Base-by-base conservation (phyloP, 2,797 vertebrate genomes). In the Tokudaia tokunoshimensis region DNA sequence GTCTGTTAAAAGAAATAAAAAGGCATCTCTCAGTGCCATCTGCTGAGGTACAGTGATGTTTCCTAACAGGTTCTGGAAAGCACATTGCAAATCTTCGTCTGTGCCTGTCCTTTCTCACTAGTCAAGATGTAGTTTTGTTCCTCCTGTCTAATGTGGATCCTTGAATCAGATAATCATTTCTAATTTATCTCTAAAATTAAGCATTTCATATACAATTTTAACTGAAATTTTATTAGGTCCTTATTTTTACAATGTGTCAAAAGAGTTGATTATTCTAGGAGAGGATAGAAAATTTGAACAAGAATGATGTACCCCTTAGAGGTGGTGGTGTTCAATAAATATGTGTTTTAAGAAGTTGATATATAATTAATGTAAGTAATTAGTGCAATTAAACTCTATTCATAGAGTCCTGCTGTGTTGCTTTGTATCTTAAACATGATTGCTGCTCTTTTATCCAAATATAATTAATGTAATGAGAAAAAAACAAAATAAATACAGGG, bases 11-110 rank as follows among this genome's bases (percentile, higher is more conserved):
- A 63, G 59, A 95, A 95, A 96, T 91, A 91, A 97, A 70, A 91
- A 96, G 70, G 19, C 72, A 93, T 94, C 13, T 83, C 26, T 95
- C 79, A 4, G 92, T 44, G 79, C 94, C 91, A 97, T 98, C 97
- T 98, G 92, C 96, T 96, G 65, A 98, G 94, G 93, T 97, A 97
- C 52, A 98, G 82, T 92, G 97, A 97, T 89, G 74, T 94, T 98
- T 97, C 95, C 76, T 95, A 97, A 95, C 80, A 97, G 82, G 24
- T 92, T 96, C 98, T 96, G 88, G 81, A 96, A 97, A 96, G 89
- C 75, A 87, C 81, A 95, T 96, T 75, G 95, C 97, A 98, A 98
- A 80, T 50, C 57, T 92, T 98, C 82, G 91, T 88, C 78, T 92
- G 57, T 96, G 57, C n/a, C 85, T 98, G 78, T 96, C 94, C 74